Percentiles rank a stretch among this genome's conserved stretches.
phyloP scores from a whole-genome alignment of 2,888 invertebrate genomes.

The Habrosyne pyritoides region DNA sequence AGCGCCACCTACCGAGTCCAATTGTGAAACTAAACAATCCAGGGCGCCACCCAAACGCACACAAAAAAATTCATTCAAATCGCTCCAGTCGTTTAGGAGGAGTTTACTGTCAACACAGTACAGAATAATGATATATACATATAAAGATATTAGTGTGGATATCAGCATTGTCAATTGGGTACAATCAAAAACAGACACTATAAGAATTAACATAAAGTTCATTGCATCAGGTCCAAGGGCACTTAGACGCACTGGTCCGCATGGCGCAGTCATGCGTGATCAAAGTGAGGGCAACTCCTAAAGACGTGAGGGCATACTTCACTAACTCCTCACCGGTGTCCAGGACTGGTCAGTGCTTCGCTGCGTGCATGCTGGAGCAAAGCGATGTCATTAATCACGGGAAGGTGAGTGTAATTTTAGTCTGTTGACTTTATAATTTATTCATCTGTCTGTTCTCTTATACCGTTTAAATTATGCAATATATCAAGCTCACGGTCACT shows the following conservation, averaged over 20 bases:
- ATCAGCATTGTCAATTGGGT: no score
- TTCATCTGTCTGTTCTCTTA: not conserved
- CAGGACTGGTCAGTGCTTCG: slow-evolving; percentile 74
- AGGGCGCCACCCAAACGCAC: no score
- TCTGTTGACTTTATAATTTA: not conserved
- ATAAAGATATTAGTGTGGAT: no score
- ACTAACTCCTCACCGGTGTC: slow-evolving; percentile 74
- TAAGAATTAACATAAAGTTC: not conserved
- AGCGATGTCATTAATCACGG: slow-evolving; percentile 76
- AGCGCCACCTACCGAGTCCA: no score
- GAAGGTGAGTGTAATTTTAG: slow-evolving; percentile 49
- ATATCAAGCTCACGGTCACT: no score
- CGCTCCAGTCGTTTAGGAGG: no score
- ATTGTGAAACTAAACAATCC: no score
- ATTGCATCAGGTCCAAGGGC: slow-evolving; percentile 68
- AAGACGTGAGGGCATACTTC: slow-evolving; percentile 75
- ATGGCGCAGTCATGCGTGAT: slow-evolving; percentile 77
- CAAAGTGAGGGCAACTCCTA: slow-evolving; percentile 72
- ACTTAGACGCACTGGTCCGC: slow-evolving; percentile 70
- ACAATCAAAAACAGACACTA: not conserved
- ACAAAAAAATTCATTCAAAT: no score
- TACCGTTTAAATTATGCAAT: no score
- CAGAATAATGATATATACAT: no score
- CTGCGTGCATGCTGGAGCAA: slow-evolving; percentile 79
- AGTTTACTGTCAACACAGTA: no score